A percentile compares a stretch with the other conserved stretches of the same genome.
These are phyloP conservation scores for Drosophila arizonae DNA, from an alignment of 1,140 invertebrate species.

Conservation along the genomic window DNA sequence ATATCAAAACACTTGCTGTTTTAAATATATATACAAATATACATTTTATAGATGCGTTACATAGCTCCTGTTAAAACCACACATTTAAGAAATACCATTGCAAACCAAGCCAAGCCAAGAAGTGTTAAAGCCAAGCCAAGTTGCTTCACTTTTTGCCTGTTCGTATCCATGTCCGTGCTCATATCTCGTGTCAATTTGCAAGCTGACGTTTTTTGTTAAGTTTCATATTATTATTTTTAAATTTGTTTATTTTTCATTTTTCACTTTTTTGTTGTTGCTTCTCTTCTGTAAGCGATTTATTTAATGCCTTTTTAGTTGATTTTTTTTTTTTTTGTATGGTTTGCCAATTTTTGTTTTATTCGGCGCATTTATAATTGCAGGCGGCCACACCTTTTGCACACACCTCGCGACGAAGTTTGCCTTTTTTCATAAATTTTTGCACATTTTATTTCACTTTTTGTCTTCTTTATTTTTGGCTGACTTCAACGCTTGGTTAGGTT, in stretches of 20 bases:
- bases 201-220: constrained; percentile 61
- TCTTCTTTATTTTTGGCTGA: constrained; percentile 43
- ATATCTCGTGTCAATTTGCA: constrained; percentile 80
- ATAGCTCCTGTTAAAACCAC: not conserved
- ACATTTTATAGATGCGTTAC: constrained; percentile 4
- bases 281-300: constrained; percentile 55
- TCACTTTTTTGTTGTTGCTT: constrained; percentile 26
- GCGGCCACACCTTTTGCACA: constrained; percentile 68
- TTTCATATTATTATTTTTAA: constrained; percentile 15
- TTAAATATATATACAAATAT: constrained; percentile 5
- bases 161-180: constrained; percentile 72
- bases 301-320: constrained; percentile 70
- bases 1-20: no score
- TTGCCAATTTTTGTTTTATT: constrained; percentile 39
- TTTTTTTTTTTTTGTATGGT: constrained; percentile 41
- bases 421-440: constrained; percentile 8
- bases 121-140: constrained; percentile 78
- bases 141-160: constrained; percentile 56
- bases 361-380: constrained; percentile 67
- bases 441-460: constrained; percentile 18
- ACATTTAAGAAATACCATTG: constrained; percentile 9
- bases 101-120: constrained; percentile 59
- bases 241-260: constrained; percentile 3
- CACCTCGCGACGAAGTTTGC: constrained; percentile 43
- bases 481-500: constrained; percentile 64